These are phyloP conservation scores for Dasyprocta punctata DNA, from an alignment of 2,113 vertebrate species.

Conservation along the genomic window DNA sequence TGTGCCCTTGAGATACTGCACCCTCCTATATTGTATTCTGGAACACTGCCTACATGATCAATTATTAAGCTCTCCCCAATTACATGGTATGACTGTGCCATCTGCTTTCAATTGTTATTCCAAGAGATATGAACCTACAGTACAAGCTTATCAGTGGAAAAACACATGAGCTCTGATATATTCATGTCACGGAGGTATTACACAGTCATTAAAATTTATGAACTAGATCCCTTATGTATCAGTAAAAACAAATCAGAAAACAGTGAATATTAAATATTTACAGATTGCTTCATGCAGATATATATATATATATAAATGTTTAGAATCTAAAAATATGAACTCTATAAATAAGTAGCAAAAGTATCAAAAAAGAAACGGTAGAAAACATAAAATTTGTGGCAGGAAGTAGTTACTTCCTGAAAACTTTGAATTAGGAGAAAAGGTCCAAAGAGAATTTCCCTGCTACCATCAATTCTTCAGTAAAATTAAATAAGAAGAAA, in stretches of 20 bases:
- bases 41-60: neutral
- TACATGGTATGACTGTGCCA: neutral
- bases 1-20: neutral
- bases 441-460: neutral
- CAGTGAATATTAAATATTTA: neutral
- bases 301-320: neutral
- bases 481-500: neutral
- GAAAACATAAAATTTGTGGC: neutral
- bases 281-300: neutral
- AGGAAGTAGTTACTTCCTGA: neutral
- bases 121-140: neutral
- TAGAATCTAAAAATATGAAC: neutral
- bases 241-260: neutral
- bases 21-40: neutral
- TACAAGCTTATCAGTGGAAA: neutral
- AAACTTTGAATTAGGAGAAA: neutral
- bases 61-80: neutral
- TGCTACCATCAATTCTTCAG: neutral
- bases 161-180: neutral
- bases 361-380: neutral
- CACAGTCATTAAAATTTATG: neutral
- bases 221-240: neutral
- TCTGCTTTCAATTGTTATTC: neutral
- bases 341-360: neutral
- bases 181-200: neutral